Percentiles rank a stretch among this genome's conserved stretches.
Evolutionary conservation across 53 echinoderm and acorn worm genomes (phyloP).

Genomic region (Luidia sarsii): DNA sequence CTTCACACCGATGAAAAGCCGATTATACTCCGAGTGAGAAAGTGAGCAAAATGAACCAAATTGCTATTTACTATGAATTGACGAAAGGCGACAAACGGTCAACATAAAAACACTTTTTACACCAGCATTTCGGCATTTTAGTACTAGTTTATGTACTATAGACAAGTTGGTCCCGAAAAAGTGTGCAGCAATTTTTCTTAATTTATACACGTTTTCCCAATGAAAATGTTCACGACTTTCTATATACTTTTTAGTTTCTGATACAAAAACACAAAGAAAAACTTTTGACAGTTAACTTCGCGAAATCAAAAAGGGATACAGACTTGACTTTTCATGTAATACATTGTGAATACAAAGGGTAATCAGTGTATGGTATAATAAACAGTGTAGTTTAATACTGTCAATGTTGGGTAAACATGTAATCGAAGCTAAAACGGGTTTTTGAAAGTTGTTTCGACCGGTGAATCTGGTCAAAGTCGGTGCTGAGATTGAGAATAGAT

Average conservation of each 20-base stretch:
- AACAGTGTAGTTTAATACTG: too few relatives aligned
- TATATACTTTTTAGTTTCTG: background rate
- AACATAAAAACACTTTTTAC: too few relatives aligned
- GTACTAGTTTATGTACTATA: slow-evolving; percentile 39
- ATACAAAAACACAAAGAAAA: slow-evolving; percentile 41
- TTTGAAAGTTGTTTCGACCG: background rate
- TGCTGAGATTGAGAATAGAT: background rate
- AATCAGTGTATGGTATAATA: background rate
- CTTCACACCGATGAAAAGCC: background rate
- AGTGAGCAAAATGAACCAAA: background rate
- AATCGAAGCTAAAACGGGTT: slow-evolving; percentile 43
- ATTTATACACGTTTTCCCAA: slow-evolving; percentile 27
- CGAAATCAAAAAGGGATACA: slow-evolving; percentile 1
- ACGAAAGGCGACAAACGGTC: background rate
- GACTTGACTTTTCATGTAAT: slow-evolving; percentile 9
- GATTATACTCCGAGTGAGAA: background rate
- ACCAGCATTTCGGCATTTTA: slow-evolving; percentile 36
- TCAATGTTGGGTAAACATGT: background rate
- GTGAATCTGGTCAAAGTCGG: background rate
- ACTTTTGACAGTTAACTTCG: background rate
- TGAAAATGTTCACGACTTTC: background rate
- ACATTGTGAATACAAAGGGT: slow-evolving; percentile 47
- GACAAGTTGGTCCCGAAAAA: slow-evolving; percentile 48
- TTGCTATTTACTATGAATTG: slow-evolving; percentile 9
- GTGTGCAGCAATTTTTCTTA: slow-evolving; percentile 37